Conservation (phyloP, 1,140 invertebrate genomes). For the Drosophila triauraria region DNA sequence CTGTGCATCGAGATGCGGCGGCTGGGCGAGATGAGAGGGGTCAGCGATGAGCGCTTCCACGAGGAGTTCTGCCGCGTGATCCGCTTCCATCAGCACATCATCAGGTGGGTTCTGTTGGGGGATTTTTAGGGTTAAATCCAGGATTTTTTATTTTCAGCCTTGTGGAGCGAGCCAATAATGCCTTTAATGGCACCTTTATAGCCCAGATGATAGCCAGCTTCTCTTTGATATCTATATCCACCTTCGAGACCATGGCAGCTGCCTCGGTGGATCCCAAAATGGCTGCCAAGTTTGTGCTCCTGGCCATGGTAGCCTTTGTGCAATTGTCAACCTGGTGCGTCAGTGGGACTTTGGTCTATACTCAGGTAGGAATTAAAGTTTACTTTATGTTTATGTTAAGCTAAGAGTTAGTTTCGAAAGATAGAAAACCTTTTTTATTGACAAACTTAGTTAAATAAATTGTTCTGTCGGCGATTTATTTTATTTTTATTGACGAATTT, state of each 20-base stretch:
- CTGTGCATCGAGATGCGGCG: slow-evolving; percentile 54
- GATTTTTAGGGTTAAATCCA: too few species aligned
- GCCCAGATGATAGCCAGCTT: slow-evolving; percentile 71
- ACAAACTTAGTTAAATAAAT: too few species aligned
- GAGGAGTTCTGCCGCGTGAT: slow-evolving; percentile 35
- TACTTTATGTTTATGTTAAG: too few species aligned
- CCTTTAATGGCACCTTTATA: slow-evolving; percentile 61
- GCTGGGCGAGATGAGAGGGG: slow-evolving; percentile 21
- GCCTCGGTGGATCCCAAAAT: slow-evolving; percentile 59
- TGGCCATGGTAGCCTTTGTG: slow-evolving; percentile 54
- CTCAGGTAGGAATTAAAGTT: slow-evolving; percentile 33
- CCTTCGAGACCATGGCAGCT: slow-evolving; percentile 64
- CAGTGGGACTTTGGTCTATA: slow-evolving; percentile 57
- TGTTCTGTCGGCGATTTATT: not conserved
- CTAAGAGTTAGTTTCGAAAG: too few species aligned
- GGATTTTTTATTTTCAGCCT: slow-evolving; percentile 22
- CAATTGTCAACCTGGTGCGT: slow-evolving; percentile 72
- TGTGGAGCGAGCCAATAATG: slow-evolving; percentile 44
- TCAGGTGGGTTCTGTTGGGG: slow-evolving; percentile 30
- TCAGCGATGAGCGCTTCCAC: slow-evolving; percentile 34
- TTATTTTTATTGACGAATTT: not conserved
- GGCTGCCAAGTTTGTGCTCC: slow-evolving; percentile 62
- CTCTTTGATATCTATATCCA: slow-evolving; percentile 63
- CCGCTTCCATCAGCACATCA: slow-evolving; percentile 68
- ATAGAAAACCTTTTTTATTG: too few species aligned